Conservation (phyloP, 2,888 invertebrate species). For the Drosophila mercatorum region DNA sequence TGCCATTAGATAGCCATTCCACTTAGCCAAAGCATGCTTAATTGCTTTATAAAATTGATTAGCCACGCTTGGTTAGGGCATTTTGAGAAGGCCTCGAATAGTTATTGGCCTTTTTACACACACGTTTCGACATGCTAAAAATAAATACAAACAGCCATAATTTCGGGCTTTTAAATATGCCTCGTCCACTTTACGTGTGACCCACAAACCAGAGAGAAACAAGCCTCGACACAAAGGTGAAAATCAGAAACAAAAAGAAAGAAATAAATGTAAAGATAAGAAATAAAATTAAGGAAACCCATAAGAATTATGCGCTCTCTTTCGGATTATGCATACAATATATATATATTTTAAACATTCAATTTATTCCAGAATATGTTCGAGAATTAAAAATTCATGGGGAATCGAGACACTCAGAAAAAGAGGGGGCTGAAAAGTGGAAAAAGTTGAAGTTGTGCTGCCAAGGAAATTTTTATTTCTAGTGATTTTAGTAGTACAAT, state of each 20-base stretch:
- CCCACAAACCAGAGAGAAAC: conserved; percentile 49
- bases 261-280: conserved; percentile 5
- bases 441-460: neutral
- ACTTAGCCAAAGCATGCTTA: conserved; percentile 5
- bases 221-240: conserved; percentile 7
- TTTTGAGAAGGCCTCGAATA: neutral
- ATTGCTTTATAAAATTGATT: conserved; percentile 27
- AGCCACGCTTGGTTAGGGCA: conserved; percentile 2
- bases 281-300: neutral
- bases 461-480: too few species aligned
- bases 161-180: conserved; percentile 37
- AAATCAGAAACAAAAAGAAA: conserved; percentile 9
- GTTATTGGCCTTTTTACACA: conserved; percentile 7
- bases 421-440: neutral
- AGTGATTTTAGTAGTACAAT: neutral
- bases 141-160: conserved; percentile 42
- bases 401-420: neutral
- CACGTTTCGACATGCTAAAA: conserved; percentile 38
- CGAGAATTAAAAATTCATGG: neutral
- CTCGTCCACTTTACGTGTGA: conserved; percentile 58
- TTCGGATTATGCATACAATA: conserved; percentile 17
- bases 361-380: conserved; percentile 11
- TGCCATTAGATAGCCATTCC: neutral
- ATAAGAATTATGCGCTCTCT: conserved; percentile 16
- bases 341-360: conserved; percentile 1